Base-by-base conservation (phyloP, 2,888 invertebrate genomes). In the Heliconius cydno region DNA sequence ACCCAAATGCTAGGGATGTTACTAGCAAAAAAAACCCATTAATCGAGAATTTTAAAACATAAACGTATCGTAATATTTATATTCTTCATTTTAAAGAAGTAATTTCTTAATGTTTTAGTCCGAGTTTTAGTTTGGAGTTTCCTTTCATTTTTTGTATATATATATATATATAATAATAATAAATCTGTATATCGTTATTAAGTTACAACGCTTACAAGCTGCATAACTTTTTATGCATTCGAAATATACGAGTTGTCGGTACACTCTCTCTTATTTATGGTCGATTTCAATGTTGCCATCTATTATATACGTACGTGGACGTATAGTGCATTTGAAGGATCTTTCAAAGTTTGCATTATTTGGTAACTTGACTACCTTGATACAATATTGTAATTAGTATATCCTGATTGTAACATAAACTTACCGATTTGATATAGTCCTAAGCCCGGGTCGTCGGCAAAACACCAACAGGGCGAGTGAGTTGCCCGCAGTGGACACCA, bases 351-450 rank as follows among this genome's bases (percentile, higher is more conserved):
- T 82, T 81, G 82, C 84, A 81, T 84, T 83, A 83, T 82, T 84
- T 83, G 83, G 80, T 82, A 82, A 84, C 84, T 76, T 68, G 85
- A 79, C 83, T 74, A 74, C 85, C 85, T 85, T 83, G 84, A 77
- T 63, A 68, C 3, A 34, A 1, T 72, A 72, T 52, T 72, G 10
- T 38, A 75, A 28, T 25, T 38, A 65, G 3, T 25, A 65, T 34
- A 41, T 65, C 63, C 28, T 28, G 22, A 41, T 46, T 66, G 28
- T 22, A 28, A 30, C 15, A 46, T 68, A 70, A 87, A 89, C 95
- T 94, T 93, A 97, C 97, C 97, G 96, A 95, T 98, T 97, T 80
- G 97, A 97, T 86, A 97, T 96, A 84, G 97, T 97, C 87, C 97
- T 95, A 74, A 97, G 94, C 73, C 97, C 96, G 76, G 97, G 96